These are phyloP conservation scores for Zeugodacus cucurbitae DNA, from an alignment of 1,140 invertebrate species.

Conservation along the genomic window DNA sequence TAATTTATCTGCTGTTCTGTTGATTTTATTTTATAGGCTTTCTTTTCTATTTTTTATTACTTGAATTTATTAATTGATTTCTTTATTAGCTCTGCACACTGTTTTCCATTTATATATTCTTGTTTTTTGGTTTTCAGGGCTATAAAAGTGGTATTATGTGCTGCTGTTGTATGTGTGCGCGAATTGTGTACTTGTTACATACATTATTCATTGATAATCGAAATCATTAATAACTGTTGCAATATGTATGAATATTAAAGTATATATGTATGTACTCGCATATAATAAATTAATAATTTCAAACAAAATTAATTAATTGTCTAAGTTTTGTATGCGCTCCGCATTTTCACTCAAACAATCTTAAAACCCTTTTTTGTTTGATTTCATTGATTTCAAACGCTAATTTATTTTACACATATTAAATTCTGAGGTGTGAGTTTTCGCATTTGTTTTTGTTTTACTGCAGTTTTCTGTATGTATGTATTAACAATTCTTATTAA, in stretches of 20 bases:
- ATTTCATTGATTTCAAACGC: neutral
- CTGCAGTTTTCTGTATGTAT: slow-evolving; percentile 10
- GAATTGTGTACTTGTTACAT: neutral
- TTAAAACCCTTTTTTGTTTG: neutral
- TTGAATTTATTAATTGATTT: neutral
- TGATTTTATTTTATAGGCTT: neutral
- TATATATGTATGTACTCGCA: neutral
- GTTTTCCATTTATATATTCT: neutral
- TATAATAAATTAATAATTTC: neutral
- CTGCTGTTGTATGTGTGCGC: neutral
- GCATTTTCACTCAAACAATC: neutral
- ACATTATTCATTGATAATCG: neutral
- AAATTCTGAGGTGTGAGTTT: neutral
- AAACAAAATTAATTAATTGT: neutral
- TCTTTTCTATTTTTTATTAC: neutral
- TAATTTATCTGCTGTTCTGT: neutral
- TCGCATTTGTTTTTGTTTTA: neutral
- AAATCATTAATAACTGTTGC: neutral
- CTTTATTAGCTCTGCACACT: neutral
- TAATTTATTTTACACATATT: slow-evolving; percentile 35
- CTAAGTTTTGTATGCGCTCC: neutral
- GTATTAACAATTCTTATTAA: slow-evolving; percentile 34
- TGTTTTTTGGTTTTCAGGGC: neutral
- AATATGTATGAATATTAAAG: neutral
- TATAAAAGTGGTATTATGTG: neutral